Evolutionary conservation across 2,888 invertebrate genomes (phyloP).

Genomic region (Tinea pellionella): DNA sequence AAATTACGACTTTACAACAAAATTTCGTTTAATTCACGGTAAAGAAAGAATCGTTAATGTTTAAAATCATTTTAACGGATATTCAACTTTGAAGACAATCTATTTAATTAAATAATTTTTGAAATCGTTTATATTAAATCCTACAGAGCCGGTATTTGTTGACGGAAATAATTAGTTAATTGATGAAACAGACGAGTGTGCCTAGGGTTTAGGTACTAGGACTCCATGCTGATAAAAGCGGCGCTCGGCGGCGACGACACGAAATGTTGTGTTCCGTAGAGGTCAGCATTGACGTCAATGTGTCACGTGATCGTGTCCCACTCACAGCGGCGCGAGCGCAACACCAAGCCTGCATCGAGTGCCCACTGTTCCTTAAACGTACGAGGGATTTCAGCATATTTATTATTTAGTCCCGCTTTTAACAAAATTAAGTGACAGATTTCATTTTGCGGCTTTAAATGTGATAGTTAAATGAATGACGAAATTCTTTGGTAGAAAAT

Average conservation of each 20-base stretch:
- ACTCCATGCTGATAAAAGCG: slow-evolving; percentile 18
- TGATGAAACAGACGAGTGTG: background rate
- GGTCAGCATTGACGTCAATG: slow-evolving; percentile 81
- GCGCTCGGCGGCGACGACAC: slow-evolving; percentile 32
- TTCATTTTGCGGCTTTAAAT: too few relatives aligned
- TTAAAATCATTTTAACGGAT: too few relatives aligned
- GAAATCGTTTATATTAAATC: too few relatives aligned
- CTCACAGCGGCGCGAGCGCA: background rate
- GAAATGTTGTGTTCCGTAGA: slow-evolving; percentile 61
- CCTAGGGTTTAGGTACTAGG: background rate
- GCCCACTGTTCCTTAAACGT: background rate
- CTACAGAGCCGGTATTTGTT: background rate
- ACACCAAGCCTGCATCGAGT: slow-evolving; percentile 1
- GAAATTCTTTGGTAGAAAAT: too few relatives aligned
- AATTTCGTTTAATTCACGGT: too few relatives aligned
- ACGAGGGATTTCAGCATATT: background rate
- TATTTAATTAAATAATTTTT: too few relatives aligned
- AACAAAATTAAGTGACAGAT: too few relatives aligned
- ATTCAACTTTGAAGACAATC: too few relatives aligned
- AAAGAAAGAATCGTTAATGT: too few relatives aligned
- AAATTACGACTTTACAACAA: too few relatives aligned
- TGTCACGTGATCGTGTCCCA: slow-evolving; percentile 67
- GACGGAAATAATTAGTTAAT: background rate
- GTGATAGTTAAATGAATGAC: too few relatives aligned
- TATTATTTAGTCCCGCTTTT: too few relatives aligned